Percentiles rank a stretch among this genome's conserved stretches.
Evolutionary conservation across 2,888 invertebrate species (phyloP).

Genomic region (Protonemura montana): DNA sequence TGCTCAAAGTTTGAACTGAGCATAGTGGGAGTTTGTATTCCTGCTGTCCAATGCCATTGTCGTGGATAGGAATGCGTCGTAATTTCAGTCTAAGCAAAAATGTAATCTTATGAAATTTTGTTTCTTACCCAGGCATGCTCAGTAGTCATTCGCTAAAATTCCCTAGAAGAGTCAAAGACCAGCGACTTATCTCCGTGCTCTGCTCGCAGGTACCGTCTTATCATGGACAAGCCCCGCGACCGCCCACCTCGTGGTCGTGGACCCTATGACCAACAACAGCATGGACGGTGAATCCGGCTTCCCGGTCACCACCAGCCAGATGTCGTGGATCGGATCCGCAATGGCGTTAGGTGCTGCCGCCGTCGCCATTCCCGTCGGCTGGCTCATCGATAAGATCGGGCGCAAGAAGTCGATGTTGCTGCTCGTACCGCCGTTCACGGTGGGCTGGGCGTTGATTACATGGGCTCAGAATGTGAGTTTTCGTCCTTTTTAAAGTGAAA

Average conservation of each 20-base stretch:
- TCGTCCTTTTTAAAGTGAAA: too few relatives aligned
- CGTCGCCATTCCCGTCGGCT: constrained; percentile 76
- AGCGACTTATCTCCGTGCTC: too few relatives aligned
- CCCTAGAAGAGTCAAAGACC: too few relatives aligned
- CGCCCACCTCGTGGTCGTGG: not conserved
- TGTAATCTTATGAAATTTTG: too few relatives aligned
- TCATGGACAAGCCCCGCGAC: constrained; percentile 31
- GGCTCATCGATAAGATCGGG: constrained; percentile 74
- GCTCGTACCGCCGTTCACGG: constrained; percentile 71
- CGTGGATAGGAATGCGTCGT: too few relatives aligned
- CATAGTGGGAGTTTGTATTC: too few relatives aligned
- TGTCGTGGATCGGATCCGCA: constrained; percentile 76
- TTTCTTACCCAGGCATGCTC: too few relatives aligned
- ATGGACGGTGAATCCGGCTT: constrained; percentile 64
- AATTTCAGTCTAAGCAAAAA: too few relatives aligned
- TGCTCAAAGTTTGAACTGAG: too few relatives aligned
- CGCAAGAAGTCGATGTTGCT: constrained; percentile 73
- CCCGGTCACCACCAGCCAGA: constrained; percentile 61
- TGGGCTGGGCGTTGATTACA: constrained; percentile 78
- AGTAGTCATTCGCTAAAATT: too few relatives aligned
- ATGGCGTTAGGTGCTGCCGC: constrained; percentile 76
- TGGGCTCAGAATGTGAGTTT: constrained; percentile 65
- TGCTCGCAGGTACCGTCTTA: constrained; percentile 15
- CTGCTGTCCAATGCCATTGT: too few relatives aligned
- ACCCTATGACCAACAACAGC: constrained; percentile 43